A percentile compares a stretch with the other conserved stretches of the same genome.
phyloP scores from a whole-genome alignment of 2,113 vertebrate genomes.

The Nansenia antarctica region DNA sequence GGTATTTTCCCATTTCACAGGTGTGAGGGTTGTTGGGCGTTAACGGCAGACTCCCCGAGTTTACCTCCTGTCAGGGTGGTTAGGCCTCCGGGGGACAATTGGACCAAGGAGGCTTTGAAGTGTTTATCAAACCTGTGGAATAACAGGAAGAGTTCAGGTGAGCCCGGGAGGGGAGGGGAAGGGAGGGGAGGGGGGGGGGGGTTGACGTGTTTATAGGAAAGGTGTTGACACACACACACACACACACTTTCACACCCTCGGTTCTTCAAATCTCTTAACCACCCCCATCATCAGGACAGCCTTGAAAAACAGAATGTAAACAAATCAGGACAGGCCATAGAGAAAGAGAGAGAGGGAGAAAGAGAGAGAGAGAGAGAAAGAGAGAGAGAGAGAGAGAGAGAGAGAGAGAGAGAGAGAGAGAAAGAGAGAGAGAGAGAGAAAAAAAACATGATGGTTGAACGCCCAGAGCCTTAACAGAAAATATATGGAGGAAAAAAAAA shows the following conservation, averaged over 20 bases:
- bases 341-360: background rate
- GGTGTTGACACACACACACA: background rate
- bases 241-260: background rate
- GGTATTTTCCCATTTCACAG: slow-evolving; percentile 22
- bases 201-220: background rate
- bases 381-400: background rate
- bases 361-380: too few species aligned
- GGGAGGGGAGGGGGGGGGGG: background rate
- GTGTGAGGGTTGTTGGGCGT: slow-evolving; percentile 35
- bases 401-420: background rate
- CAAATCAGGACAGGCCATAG: background rate
- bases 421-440: too few species aligned
- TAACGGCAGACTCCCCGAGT: slow-evolving; percentile 29
- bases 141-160: slow-evolving; percentile 38
- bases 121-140: slow-evolving; percentile 35
- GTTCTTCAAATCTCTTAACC: background rate
- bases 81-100: slow-evolving; percentile 40
- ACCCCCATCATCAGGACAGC: background rate
- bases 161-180: slow-evolving; percentile 10
- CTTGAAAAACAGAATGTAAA: background rate
- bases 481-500: too few species aligned
- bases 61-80: slow-evolving; percentile 17
- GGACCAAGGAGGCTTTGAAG: slow-evolving; percentile 35
- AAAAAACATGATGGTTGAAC: too few species aligned
- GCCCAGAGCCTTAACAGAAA: background rate